Evolutionary conservation across 2,888 invertebrate genomes (phyloP).

Genomic region (Xestia xanthographa): DNA sequence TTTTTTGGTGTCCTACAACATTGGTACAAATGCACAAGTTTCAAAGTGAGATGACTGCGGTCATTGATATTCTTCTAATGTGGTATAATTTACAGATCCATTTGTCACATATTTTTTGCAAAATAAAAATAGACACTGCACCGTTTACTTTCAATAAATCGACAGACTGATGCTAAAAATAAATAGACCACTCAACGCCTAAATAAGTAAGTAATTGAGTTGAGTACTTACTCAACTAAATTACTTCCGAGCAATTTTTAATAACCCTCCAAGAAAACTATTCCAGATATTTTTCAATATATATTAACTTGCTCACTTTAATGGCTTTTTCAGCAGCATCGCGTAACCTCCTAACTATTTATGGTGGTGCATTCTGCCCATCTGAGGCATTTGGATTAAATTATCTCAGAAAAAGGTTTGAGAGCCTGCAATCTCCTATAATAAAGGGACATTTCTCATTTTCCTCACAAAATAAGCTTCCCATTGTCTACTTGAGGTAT

Average conservation of each 20-base stretch:
- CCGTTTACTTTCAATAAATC: background rate
- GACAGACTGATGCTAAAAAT: background rate
- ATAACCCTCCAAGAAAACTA: conserved; percentile 28
- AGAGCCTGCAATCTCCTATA: conserved; percentile 61
- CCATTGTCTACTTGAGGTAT: conserved; percentile 32
- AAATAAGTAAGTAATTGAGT: conserved; percentile 5
- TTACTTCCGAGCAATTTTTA: conserved; percentile 38
- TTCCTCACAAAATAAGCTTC: conserved; percentile 51
- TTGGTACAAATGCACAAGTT: background rate
- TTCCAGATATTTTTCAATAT: conserved; percentile 24
- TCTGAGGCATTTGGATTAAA: conserved; percentile 66
- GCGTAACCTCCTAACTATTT: conserved; percentile 23
- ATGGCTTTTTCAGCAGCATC: conserved; percentile 11
- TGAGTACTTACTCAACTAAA: conserved; percentile 30
- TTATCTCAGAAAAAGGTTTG: conserved; percentile 64
- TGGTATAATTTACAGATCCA: too few relatives aligned
- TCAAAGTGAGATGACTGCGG: background rate
- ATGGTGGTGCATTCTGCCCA: conserved; percentile 45
- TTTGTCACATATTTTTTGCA: background rate
- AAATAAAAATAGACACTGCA: background rate
- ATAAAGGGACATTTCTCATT: conserved; percentile 69
- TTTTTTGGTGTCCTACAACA: background rate
- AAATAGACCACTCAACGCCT: background rate
- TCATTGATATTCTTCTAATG: background rate
- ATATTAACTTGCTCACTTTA: conserved; percentile 33